Percentiles rank a stretch among this genome's conserved stretches.
These are phyloP conservation scores for Oxytorus armatus DNA, from an alignment of 2,888 invertebrate species.

Conservation along the genomic window DNA sequence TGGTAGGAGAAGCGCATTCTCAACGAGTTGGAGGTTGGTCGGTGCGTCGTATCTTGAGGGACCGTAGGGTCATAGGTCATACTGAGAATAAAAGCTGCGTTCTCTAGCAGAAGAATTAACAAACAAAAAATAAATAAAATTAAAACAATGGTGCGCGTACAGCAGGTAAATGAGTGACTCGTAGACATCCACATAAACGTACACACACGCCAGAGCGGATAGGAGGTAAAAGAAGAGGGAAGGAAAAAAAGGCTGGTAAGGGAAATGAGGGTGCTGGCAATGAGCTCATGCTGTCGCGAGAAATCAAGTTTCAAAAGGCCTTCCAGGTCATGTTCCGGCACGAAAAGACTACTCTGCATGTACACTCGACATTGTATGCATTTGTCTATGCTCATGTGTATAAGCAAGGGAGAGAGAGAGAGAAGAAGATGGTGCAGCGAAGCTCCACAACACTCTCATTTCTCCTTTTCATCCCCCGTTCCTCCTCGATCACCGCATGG, in stretches of 20 bases:
- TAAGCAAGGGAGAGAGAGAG: neutral
- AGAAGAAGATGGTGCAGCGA: constrained; percentile 8
- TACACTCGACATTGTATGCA: constrained; percentile 64
- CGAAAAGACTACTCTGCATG: constrained; percentile 68
- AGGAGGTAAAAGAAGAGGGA: neutral
- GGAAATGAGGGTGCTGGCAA: constrained; percentile 63
- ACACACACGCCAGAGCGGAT: neutral
- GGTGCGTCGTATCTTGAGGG: neutral
- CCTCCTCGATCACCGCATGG: constrained; percentile 21
- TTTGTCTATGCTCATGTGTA: neutral
- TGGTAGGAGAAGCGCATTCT: too few relatives aligned
- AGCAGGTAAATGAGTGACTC: neutral
- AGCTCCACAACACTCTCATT: constrained; percentile 42
- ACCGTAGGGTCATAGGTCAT: neutral
- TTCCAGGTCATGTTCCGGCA: constrained; percentile 70
- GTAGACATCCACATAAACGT: neutral
- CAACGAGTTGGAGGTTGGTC: too few relatives aligned
- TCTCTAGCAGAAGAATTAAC: neutral
- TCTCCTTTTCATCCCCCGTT: constrained; percentile 39
- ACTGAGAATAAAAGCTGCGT: constrained; percentile 23
- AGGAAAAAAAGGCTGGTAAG: constrained; percentile 45
- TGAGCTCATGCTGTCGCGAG: constrained; percentile 74
- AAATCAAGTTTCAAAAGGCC: constrained; percentile 75
- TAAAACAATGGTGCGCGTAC: neutral
- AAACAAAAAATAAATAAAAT: neutral